Base-by-base conservation (phyloP, 1,140 invertebrate species). In the Chelonus insularis region DNA sequence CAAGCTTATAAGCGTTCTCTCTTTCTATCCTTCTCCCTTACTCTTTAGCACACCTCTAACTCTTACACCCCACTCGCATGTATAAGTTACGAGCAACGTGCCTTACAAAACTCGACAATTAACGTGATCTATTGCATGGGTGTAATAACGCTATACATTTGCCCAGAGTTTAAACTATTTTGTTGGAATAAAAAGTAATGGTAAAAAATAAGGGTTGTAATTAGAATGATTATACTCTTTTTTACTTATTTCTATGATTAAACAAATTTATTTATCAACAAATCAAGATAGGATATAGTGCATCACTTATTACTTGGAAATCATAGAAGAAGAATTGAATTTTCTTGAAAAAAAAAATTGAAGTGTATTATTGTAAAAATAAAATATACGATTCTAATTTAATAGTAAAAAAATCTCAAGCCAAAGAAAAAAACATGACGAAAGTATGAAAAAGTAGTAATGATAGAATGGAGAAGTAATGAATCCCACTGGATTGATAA, bases 101-200 rank as follows among this genome's bases (percentile, higher is more conserved):
- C 66, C 64, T 69, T 63, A 66, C 65, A 65, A 41, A 73, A 63
- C 62, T 63, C 65, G 57, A 72, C 73, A 76, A 75, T 76, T 76
- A 76, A 73, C 69, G 61, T 76, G 74, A 76, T 76, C 70, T 76
- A 76, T 74, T 65, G 71, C 67, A 58, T 67, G 67, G 64, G 73
- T 72, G 73, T 75, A 75, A 75, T 75, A 75, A 74, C 72, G 68
- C 67, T 57, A 58, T 59, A 70, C 43, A 66, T 63, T 64, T 64
- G 51, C 50, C 63, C 63, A 63, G 41, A 18, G 41, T 43, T 43
- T 43, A 16, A 43, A 43, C 12, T 43, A 43, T 43, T 43, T 43
- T 43, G 41, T 43, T 43, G 41, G 16, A 43, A 18, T 25, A n/a
- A 23, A 23, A 48, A 48, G 23, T 48, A 43, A 8, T 9, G 12